Base-by-base conservation (phyloP, 2,113 vertebrate species). In the Centropus unirufus region DNA sequence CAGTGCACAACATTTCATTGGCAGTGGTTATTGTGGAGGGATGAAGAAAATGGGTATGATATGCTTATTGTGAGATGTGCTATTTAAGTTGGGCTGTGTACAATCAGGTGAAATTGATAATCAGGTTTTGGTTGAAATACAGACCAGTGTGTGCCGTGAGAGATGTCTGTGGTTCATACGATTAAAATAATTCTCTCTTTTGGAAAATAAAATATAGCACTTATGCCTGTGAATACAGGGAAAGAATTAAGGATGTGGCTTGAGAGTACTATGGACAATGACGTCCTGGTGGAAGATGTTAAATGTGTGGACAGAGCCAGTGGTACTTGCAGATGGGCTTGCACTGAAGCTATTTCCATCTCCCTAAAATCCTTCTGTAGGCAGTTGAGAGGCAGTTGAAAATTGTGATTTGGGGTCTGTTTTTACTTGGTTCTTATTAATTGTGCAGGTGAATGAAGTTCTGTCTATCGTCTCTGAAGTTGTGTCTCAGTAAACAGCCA, bases 11-110 rank as follows among this genome's bases (percentile, higher is more conserved):
- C 51, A 68, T 79, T 66, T 61, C 18, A 17, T 32, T 74, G 54
- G 11, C 40, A 32, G 18, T 54, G 34, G 21, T 20, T 51, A 20
- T 11, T 18, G n/a, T 32, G 29, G 18, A 81, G 52, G 11, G 15
- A 34, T 59, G n/a, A 81, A 64, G 29, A 58, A 85, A 75, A 51
- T 19, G 12, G 1, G 12, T 52, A 23, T 44, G 57, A 26, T 49
- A 22, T 6, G 16, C 21, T 64, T 3, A 0, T 57, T 0, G 2
- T 32, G 46, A 75, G 57, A 24, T 44, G 46, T 3, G 7, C 4
- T 12, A 2, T 24, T 80, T 19, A 46, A 69, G 11, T 11, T 16
- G 14, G 51, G 26, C 23, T 54, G 8, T 24, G 14, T 49, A 6
- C 23, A 44, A 32, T 26, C 42, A 89, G 2, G 12, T 34, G 8